These are phyloP conservation scores for Polydesmus complanatus DNA, from an alignment of 2,888 invertebrate species.

Conservation along the genomic window DNA sequence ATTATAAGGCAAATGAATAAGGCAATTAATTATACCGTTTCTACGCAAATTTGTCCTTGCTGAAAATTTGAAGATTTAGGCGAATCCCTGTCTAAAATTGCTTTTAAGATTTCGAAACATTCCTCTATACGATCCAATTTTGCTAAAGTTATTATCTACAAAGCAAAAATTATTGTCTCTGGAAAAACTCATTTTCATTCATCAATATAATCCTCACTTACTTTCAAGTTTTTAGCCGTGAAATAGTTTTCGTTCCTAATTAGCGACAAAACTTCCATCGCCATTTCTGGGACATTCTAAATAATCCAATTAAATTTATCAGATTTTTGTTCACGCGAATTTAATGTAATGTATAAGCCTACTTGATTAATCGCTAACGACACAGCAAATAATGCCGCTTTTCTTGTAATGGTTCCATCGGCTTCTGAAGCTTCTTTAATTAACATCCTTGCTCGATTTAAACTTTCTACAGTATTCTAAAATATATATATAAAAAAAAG, in stretches of 20 bases:
- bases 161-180: background rate
- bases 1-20: too few species aligned
- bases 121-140: constrained; percentile 50
- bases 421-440: constrained; percentile 44
- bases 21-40: constrained; percentile 40
- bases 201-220: too few species aligned
- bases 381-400: constrained; percentile 48
- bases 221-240: too few species aligned
- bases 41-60: constrained; percentile 40
- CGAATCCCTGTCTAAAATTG: constrained; percentile 44
- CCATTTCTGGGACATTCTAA: background rate
- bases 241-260: too few species aligned
- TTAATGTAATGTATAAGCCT: too few species aligned
- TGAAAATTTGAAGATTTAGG: constrained; percentile 38
- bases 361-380: constrained; percentile 51
- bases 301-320: background rate
- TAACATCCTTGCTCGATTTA: constrained; percentile 46
- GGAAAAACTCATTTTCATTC: too few species aligned
- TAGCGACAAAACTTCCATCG: background rate
- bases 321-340: too few species aligned
- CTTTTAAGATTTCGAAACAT: constrained; percentile 44
- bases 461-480: constrained; percentile 55
- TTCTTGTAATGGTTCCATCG: constrained; percentile 46
- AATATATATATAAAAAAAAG: constrained; percentile 23
- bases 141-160: constrained; percentile 42